These are phyloP conservation scores for Leptopilina clavipes DNA, from an alignment of 1,140 invertebrate species.

Conservation along the genomic window DNA sequence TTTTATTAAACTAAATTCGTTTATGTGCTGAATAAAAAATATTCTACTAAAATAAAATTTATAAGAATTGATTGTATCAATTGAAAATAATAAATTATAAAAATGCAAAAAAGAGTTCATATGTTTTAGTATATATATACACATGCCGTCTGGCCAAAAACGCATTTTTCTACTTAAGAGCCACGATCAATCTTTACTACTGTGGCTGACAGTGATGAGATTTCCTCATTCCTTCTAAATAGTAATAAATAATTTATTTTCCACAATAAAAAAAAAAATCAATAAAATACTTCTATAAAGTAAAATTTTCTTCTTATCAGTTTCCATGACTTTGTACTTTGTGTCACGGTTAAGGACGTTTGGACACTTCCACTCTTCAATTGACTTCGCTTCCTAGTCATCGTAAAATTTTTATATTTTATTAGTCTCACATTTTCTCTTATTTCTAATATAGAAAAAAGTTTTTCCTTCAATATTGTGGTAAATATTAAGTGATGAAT, in stretches of 20 bases:
- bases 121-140: neutral
- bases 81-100: no score
- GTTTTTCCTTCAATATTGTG: neutral
- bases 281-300: neutral
- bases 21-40: no score
- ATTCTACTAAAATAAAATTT: no score
- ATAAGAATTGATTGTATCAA: no score
- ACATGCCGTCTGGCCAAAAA: neutral
- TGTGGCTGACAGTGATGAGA: conserved; percentile 33
- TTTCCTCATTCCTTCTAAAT: neutral
- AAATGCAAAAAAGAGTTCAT: no score
- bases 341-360: conserved; percentile 28
- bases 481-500: neutral
- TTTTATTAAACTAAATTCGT: no score
- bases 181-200: conserved; percentile 6
- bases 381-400: neutral
- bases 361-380: conserved; percentile 5
- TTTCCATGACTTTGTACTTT: conserved; percentile 17
- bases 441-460: neutral
- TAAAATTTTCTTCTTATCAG: neutral
- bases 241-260: conserved; percentile 20
- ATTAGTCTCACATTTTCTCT: neutral
- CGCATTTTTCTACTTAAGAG: conserved; percentile 9
- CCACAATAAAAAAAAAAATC: neutral
- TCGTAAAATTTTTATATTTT: conserved; percentile 20